Evolutionary conservation across 64 coral and sea anemone genomes (phyloP), one percentile per base, ranked within the genome.

Genomic region (Anthopleura sola): DNA sequence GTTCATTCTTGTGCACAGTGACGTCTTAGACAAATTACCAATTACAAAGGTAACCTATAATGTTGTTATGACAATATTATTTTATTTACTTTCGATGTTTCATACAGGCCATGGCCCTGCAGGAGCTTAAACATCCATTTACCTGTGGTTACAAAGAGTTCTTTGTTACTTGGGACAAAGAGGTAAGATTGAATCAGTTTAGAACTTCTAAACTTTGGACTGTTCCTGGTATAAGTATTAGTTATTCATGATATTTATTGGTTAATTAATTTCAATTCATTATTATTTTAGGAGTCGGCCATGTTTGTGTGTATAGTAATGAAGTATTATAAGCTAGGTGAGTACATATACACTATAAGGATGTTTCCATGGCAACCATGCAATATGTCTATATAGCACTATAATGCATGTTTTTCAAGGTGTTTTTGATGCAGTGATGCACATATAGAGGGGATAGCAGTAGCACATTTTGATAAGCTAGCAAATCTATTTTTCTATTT

Each of bases 221-320:
- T n/a, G n/a, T n/a, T n/a, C n/a, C n/a, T n/a, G n/a, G n/a, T n/a
- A n/a, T n/a, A n/a, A n/a, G n/a, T n/a, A n/a, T n/a, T n/a, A n/a
- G n/a, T n/a, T n/a, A n/a, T n/a, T n/a, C 1, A 62, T 62, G 9
- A 24, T 5, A 62, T 62, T 62, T 3, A 40, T 3, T 40, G 2
- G 12, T 51, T 51, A 53, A 7, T 53, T 53, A 1, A 53, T 53
- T 3, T 23, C 71, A 7, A 18, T 36, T 37, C 15, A 7, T 39
- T 85, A 78, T 34, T 74, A 78, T 46, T 84, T 36, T 83, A 98
- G 96, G 96, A 98, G 78, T 90, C 90, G 53, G 96, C 96, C 15
- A 98, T 98, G 96, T 98, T 91, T 94, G 96, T 98, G 0, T 98
- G 96, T 75, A 98, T 98, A 92, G 96, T 98, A 13, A 98, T 94